phyloP scores from a whole-genome alignment of 2,888 invertebrate species.

The Nemotelus nigrinus region DNA sequence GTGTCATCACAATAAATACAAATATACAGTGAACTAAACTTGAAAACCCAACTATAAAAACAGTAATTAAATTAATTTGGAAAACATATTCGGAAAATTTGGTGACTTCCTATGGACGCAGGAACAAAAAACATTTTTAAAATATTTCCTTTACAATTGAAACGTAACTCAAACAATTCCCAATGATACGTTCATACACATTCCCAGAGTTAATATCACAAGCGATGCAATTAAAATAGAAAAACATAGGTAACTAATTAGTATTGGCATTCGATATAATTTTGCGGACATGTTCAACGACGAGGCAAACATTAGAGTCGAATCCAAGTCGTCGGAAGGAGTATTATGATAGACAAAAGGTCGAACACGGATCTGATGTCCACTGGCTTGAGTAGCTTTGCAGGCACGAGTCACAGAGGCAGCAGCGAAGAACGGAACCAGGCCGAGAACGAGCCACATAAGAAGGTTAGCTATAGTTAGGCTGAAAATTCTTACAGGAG shows the following conservation, averaged over 20 bases:
- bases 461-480: constrained; percentile 73
- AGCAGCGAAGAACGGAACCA: constrained; percentile 70
- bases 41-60: too few species aligned
- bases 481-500: constrained; percentile 70
- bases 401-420: constrained; percentile 79
- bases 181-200: constrained; percentile 67
- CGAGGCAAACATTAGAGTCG: constrained; percentile 80
- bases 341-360: constrained; percentile 85
- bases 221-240: constrained; percentile 71
- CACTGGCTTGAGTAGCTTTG: constrained; percentile 75
- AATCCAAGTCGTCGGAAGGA: constrained; percentile 77
- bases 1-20: too few species aligned
- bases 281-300: constrained; percentile 79
- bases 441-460: constrained; percentile 59
- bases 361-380: constrained; percentile 80
- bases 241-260: constrained; percentile 74
- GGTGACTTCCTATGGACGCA: too few species aligned
- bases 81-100: too few species aligned
- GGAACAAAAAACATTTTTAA: not conserved
- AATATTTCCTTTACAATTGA: not conserved
- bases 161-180: constrained; percentile 44
- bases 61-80: too few species aligned
- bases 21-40: too few species aligned
- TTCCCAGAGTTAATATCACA: constrained; percentile 74
- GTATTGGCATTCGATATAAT: constrained; percentile 78